Percentiles rank a stretch among this genome's conserved stretches.
phyloP scores from a whole-genome alignment of 2,888 invertebrate species.

The Agriopis leucophaearia region DNA sequence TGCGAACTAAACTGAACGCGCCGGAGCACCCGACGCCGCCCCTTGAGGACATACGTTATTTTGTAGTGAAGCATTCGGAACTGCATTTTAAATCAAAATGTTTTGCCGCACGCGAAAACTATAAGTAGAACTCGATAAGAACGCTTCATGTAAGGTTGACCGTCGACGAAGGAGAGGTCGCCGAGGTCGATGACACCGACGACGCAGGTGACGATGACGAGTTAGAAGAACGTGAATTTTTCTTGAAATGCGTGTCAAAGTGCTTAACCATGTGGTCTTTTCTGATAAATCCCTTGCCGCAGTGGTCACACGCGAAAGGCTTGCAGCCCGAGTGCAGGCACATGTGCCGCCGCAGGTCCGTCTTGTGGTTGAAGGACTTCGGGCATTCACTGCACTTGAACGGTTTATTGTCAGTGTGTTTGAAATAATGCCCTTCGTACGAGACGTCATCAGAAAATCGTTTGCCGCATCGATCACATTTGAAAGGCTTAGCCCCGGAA shows the following conservation, averaged over 20 bases:
- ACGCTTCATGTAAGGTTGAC: conserved; percentile 43
- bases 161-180: conserved; percentile 49
- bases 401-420: conserved; percentile 94
- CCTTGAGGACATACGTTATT: conserved; percentile 39
- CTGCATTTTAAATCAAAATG: conserved; percentile 32
- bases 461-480: conserved; percentile 94
- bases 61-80: conserved; percentile 38
- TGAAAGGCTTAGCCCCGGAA: conserved; percentile 94
- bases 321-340: conserved; percentile 95
- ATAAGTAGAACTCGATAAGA: conserved; percentile 12
- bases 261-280: conserved; percentile 97
- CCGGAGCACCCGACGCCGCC: conserved; percentile 44
- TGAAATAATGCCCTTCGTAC: conserved; percentile 91
- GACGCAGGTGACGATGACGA: conserved; percentile 63
- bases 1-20: conserved; percentile 67
- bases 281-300: conserved; percentile 95
- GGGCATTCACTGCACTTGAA: conserved; percentile 94
- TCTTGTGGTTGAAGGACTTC: conserved; percentile 96
- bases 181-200: conserved; percentile 58
- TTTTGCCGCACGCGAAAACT: conserved; percentile 35
- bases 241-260: conserved; percentile 91
- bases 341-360: conserved; percentile 94
- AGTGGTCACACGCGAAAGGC: conserved; percentile 92
- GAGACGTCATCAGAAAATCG: conserved; percentile 90
- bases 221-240: conserved; percentile 74